phyloP scores from a whole-genome alignment of 2,113 vertebrate species.

The Dunckerocampus dactyliophorus region DNA sequence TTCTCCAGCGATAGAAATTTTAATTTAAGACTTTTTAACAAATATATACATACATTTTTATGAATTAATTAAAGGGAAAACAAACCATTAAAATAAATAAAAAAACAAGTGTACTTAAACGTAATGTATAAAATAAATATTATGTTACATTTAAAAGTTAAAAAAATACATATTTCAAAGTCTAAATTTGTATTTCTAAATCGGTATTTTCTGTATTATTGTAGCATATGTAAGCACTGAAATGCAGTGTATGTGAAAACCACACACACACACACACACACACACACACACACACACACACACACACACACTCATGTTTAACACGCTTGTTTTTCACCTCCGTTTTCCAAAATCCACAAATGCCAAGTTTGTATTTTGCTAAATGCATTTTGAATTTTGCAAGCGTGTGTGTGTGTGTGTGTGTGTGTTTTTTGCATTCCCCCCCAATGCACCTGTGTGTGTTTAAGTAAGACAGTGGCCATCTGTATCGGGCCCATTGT shows the following conservation, averaged over 20 bases:
- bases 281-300: neutral
- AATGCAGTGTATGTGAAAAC: neutral
- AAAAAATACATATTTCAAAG: neutral
- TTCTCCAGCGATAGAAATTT: no score
- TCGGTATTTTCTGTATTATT: no score
- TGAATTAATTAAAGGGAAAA: no score
- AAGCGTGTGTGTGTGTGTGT: neutral
- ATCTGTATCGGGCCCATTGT: constrained; percentile 12
- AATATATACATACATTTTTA: no score
- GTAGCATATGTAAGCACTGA: neutral
- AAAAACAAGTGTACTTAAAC: neutral
- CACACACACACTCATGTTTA: neutral
- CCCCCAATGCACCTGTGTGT: constrained; percentile 46
- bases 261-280: neutral
- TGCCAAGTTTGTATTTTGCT: no score
- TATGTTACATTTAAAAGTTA: no score
- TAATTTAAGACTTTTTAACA: no score
- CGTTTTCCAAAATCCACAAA: no score
- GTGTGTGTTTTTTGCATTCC: constrained; percentile 8
- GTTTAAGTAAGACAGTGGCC: constrained; percentile 24
- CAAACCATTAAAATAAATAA: no score
- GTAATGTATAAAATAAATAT: no score
- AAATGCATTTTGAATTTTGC: neutral
- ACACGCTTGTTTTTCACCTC: no score
- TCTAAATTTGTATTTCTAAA: neutral